These are phyloP conservation scores for Ophiothrix spiculata DNA, from an alignment of 35 echinoderm and acorn worm species.

Conservation along the genomic window DNA sequence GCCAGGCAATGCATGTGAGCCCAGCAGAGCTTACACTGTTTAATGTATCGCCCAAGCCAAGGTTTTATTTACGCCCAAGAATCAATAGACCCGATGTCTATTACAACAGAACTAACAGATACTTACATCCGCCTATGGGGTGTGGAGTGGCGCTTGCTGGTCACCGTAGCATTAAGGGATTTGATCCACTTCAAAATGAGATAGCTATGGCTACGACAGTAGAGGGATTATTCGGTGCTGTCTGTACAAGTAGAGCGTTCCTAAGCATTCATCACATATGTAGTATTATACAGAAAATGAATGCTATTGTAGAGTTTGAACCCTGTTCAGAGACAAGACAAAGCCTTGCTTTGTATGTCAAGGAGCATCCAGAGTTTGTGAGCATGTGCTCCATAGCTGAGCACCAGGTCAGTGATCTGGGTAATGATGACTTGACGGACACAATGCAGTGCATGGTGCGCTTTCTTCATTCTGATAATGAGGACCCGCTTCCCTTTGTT, in stretches of 20 bases:
- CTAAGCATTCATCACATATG: background rate
- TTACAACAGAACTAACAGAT: background rate
- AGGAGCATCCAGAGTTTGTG: background rate
- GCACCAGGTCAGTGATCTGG: background rate
- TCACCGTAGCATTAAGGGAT: background rate
- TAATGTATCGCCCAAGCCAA: too few relatives aligned
- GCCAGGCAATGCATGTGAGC: too few relatives aligned
- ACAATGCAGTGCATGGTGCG: background rate
- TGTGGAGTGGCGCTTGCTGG: background rate
- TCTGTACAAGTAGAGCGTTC: background rate
- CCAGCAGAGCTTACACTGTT: too few relatives aligned
- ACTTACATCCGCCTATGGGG: background rate
- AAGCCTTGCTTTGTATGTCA: background rate
- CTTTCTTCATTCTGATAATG: background rate
- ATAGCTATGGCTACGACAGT: background rate
- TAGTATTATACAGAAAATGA: background rate
- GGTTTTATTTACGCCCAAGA: too few relatives aligned
- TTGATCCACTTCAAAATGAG: background rate
- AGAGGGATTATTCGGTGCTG: background rate
- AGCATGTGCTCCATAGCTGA: background rate
- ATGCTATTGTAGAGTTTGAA: background rate
- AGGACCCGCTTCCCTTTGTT: background rate
- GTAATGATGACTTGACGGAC: background rate
- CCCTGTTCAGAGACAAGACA: background rate
- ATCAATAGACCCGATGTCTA: background rate